A percentile compares a stretch with the other conserved stretches of the same genome.
These are phyloP conservation scores for Poeciliopsis turneri DNA, from an alignment of 2,797 vertebrate genomes.

Conservation along the genomic window DNA sequence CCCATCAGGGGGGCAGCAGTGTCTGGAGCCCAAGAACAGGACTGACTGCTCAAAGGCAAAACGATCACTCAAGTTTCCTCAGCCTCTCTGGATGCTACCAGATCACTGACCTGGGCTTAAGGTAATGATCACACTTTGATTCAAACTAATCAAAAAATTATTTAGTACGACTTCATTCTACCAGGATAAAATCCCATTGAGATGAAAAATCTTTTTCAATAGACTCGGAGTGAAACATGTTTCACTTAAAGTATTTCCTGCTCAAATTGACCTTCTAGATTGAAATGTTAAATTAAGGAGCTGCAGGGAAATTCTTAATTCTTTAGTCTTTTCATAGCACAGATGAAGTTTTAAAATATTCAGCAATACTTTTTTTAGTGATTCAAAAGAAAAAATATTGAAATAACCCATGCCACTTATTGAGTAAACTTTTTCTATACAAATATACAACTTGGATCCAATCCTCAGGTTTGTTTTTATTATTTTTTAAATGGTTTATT, in stretches of 20 bases:
- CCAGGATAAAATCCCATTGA: neutral
- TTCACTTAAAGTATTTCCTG: neutral
- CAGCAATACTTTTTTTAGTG: neutral
- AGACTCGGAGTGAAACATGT: neutral
- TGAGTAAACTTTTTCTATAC: neutral
- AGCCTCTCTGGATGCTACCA: slow-evolving; percentile 97
- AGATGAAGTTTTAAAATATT: neutral
- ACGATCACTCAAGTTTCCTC: slow-evolving; percentile 91
- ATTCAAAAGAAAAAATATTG: neutral
- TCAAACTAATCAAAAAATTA: neutral
- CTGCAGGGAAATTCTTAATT: neutral
- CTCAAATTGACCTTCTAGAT: neutral
- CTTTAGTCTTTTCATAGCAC: neutral
- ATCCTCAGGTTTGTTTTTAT: neutral
- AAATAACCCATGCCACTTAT: neutral
- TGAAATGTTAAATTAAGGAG: no score
- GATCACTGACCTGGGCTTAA: slow-evolving; percentile 94
- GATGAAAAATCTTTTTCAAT: neutral
- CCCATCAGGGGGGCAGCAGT: slow-evolving; percentile 72
- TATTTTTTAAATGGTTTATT: no score
- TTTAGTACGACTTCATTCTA: neutral
- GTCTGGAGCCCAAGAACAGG: slow-evolving; percentile 80
- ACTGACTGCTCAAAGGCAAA: slow-evolving; percentile 80
- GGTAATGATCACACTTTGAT: slow-evolving; percentile 77
- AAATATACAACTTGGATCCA: neutral